Evolutionary conservation across 2,113 vertebrate genomes (phyloP).

Genomic region (Hyla sarda): DNA sequence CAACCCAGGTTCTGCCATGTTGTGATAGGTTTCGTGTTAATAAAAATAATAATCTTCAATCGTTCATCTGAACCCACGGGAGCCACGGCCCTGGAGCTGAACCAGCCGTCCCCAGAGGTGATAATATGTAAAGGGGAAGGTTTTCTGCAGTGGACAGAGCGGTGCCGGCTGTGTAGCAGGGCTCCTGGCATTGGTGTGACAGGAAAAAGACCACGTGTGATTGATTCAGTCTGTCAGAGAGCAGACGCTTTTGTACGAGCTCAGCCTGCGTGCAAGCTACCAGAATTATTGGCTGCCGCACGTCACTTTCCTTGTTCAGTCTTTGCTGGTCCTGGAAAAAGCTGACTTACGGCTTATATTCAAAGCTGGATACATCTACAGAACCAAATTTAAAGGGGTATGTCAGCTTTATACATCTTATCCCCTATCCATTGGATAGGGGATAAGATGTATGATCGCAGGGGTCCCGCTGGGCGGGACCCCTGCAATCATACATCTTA

Average conservation of each 20-base stretch:
- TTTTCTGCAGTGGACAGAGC: background rate
- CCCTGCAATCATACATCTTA: too few relatives aligned
- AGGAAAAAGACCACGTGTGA: background rate
- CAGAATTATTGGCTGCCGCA: background rate
- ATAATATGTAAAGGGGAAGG: background rate
- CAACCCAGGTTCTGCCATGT: background rate
- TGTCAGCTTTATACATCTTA: too few relatives aligned
- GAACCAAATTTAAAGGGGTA: too few relatives aligned
- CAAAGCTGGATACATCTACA: background rate
- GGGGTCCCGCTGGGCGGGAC: too few relatives aligned
- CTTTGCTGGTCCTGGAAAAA: background rate
- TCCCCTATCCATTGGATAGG: too few relatives aligned
- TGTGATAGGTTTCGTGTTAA: constrained; percentile 1
- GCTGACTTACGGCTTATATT: background rate
- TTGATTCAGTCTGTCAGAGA: constrained; percentile 20
- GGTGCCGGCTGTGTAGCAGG: background rate
- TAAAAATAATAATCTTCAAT: background rate
- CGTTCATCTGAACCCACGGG: background rate
- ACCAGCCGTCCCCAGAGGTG: background rate
- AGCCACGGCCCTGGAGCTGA: background rate
- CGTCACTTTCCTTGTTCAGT: background rate
- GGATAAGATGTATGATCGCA: too few relatives aligned
- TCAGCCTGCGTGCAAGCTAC: background rate
- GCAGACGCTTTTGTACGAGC: background rate
- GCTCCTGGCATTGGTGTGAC: background rate